A percentile compares a stretch with the other conserved stretches of the same genome.
Conservation (phyloP, 2,888 invertebrate species). For the Patella ulyssiponensis region DNA sequence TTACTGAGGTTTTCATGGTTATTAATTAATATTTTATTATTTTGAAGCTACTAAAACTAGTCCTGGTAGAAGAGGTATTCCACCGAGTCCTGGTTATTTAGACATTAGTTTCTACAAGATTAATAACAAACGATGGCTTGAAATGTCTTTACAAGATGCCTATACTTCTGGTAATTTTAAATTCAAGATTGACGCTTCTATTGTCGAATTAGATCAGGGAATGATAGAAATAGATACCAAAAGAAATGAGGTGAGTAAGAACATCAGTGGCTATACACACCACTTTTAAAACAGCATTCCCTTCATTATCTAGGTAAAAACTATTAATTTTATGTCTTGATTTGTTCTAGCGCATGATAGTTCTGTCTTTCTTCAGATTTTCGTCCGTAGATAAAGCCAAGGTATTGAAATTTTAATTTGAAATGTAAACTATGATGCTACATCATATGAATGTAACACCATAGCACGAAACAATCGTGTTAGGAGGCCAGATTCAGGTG, state of each 20-base stretch:
- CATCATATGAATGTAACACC: no score
- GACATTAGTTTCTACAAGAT: slow-evolving; percentile 59
- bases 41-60: slow-evolving; percentile 48
- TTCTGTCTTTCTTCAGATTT: no score
- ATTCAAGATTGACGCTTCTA: slow-evolving; percentile 48
- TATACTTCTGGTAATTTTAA: slow-evolving; percentile 52
- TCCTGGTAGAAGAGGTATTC: slow-evolving; percentile 52
- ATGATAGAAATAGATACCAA: slow-evolving; percentile 51
- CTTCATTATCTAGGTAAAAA: no score
- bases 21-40: slow-evolving; percentile 10
- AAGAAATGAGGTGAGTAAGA: slow-evolving; percentile 54
- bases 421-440: no score
- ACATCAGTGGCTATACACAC: no score
- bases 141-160: slow-evolving; percentile 49
- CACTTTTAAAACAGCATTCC: no score
- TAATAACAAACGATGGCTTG: slow-evolving; percentile 45
- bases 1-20: not conserved
- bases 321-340: no score
- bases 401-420: no score
- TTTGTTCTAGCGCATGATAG: no score
- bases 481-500: no score
- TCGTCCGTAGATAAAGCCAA: no score
- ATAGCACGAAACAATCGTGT: no score
- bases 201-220: slow-evolving; percentile 63
- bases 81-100: slow-evolving; percentile 66